Conservation (phyloP, 1,140 invertebrate species). For the Drosophila sturtevanti region DNA sequence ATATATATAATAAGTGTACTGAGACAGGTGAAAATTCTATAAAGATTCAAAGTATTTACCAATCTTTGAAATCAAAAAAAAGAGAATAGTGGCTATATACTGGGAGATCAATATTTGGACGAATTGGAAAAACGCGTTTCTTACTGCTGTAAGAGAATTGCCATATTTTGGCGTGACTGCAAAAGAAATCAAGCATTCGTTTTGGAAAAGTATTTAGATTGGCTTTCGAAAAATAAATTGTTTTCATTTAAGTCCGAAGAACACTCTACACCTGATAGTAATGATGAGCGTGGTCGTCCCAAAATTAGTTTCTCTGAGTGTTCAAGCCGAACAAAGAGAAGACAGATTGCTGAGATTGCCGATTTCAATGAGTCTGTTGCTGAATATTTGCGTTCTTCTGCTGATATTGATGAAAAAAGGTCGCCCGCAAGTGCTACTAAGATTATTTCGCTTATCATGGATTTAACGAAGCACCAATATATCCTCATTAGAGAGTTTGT, state of each 20-base stretch:
- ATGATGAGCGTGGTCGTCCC: neutral
- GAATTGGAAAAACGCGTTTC: conserved; percentile 7
- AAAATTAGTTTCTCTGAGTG: neutral
- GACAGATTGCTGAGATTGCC: too few species aligned
- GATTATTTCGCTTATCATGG: neutral
- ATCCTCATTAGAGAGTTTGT: too few species aligned
- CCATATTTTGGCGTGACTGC: too few species aligned
- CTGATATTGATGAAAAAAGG: too few species aligned
- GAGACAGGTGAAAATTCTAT: too few species aligned
- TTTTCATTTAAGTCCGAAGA: conserved; percentile 9
- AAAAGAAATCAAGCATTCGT: too few species aligned
- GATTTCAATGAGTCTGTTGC: neutral
- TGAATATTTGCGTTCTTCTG: neutral
- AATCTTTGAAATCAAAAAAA: too few species aligned
- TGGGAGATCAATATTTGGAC: neutral
- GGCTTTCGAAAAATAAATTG: conserved; percentile 7
- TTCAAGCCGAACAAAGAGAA: neutral
- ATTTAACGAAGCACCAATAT: neutral
- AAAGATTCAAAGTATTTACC: too few species aligned
- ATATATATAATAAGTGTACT: conserved; percentile 1
- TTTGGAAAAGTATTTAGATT: conserved; percentile 3
- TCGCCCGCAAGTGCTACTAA: too few species aligned
- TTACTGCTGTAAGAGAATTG: conserved; percentile 12
- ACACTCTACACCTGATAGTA: neutral
- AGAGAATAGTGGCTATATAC: too few species aligned